Base-by-base conservation (phyloP, 2,888 invertebrate species). In the Ectemnius continuus region DNA sequence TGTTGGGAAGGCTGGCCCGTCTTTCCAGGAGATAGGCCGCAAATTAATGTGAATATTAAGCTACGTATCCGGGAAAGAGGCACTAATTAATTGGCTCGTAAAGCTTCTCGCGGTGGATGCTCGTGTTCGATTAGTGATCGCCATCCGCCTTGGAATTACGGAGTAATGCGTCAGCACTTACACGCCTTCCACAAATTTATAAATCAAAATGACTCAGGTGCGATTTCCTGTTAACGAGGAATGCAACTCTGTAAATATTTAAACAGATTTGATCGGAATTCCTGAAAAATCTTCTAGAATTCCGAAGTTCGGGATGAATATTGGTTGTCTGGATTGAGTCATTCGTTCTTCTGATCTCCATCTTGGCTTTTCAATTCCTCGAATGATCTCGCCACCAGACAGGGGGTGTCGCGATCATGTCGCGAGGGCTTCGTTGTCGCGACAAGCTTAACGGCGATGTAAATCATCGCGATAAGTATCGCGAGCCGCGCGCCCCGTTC, bases 391-490 rank as follows among this genome's bases (percentile, higher is more conserved):
- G 59, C 70, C 67, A 67, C 77, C 52, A 45, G 48, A 5, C 52
- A 60, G 61, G 70, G 61, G 66, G 67, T 71, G 72, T 80, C 73
- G 77, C 65, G 36, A 36, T 36, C 36, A 36, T 36, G 36, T 36
- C 36, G 36, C 36, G 36, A 36, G 36, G 36, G 36, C 36, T 36
- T 36, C 36, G 78, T 75, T 73, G 67, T 70, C 79, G 84, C 79
- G 78, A 81, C 79, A 78, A 76, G 82, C 81, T 82, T 83, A 85
- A 84, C 84, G 64, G 78, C 80, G 73, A 79, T 79, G 81, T 85
- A 82, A 87, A 85, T 87, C 82, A 85, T 72, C 61, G 68, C 65
- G 85, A 85, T 87, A 87, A 84, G 79, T 79, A 87, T 86, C 85
- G 75, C 76, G 75, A 70, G 75, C 61, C 18, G 62, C 59, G 48